Base-by-base conservation (phyloP, 1,140 invertebrate genomes). In the Drosophila lowei region DNA sequence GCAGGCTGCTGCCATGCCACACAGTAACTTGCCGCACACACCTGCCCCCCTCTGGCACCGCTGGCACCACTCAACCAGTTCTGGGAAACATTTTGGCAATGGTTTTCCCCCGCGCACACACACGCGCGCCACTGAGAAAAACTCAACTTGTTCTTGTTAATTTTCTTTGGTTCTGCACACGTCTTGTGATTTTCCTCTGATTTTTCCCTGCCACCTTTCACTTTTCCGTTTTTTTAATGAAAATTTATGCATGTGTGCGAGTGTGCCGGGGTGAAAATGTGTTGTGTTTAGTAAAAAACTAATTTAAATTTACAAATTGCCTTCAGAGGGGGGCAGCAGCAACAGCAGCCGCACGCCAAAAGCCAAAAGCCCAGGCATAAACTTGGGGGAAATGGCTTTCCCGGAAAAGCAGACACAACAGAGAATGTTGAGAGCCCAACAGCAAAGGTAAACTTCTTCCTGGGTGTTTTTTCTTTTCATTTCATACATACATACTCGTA, bases 251-350 rank as follows among this genome's bases (percentile, higher is more conserved):
- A 56, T 64, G 46, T 65, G 56, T 43, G 48, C 9, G 21, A 43
- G 15, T 48, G 47, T 66, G 49, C 8, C 18, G 56, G 50, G 30
- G 71, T 65, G 54, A 74, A 42, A 66, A 73, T 74, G 60, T 74
- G 71, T 66, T 66, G 71, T 74, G 72, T 74, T 74, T 74, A 74
- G 72, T 74, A 74, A 74, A 38, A 38, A 74, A 74, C 72, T 74
- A 74, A 74, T 74, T 74, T 74, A 74, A 74, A 74, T 74, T 74
- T 74, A 74, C 72, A 74, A 74, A 74, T 74, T 74, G 70, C 72
- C 71, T 74, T 74, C 52, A 38, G 71, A 70, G 66, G 66, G 66
- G 65, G 63, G 64, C 43, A 25, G 28, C 49, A 18, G 44, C 41
- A 30, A 23, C 49, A 34, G 56, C 23, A 64, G 61, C 61, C 57